Evolutionary conservation across 2,113 vertebrate species (phyloP).

Genomic region (Balaeniceps rex): DNA sequence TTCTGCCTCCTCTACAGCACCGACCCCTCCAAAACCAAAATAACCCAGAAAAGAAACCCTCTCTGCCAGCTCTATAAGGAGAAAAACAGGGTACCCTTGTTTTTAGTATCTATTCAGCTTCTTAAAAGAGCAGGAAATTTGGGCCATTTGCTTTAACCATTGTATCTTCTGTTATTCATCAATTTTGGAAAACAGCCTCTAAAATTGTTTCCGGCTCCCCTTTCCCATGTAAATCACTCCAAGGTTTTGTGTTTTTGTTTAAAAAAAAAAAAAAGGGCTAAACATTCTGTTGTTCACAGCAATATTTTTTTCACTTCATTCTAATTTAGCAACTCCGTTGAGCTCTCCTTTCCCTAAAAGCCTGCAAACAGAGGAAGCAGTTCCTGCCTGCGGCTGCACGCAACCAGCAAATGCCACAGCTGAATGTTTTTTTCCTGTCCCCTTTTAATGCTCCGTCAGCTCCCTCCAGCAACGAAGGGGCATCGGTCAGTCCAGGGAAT

Average conservation of each 20-base stretch:
- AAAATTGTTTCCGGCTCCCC: conserved; percentile 45
- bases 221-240: conserved; percentile 74
- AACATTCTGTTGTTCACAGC: conserved; percentile 20
- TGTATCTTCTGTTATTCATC: conserved; percentile 63
- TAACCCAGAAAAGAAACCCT: background rate
- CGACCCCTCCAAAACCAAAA: background rate
- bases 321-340: conserved; percentile 66
- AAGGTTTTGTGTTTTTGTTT: background rate
- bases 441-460: conserved; percentile 46
- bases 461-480: background rate
- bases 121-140: conserved; percentile 66
- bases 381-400: conserved; percentile 69
- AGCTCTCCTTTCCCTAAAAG: conserved; percentile 47
- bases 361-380: conserved; percentile 68
- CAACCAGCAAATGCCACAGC: conserved; percentile 31
- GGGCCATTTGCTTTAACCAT: conserved; percentile 52
- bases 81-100: conserved; percentile 44
- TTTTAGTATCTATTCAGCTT: conserved; percentile 33
- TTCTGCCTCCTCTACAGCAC: background rate
- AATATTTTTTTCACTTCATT: conserved; percentile 43
- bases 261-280: background rate
- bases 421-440: conserved; percentile 72
- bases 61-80: background rate
- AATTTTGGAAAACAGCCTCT: conserved; percentile 67
- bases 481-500: background rate